Evolutionary conservation across 2,797 vertebrate genomes (phyloP), one percentile per base, ranked within the genome.

Genomic region (Onychomys leucogaster): DNA sequence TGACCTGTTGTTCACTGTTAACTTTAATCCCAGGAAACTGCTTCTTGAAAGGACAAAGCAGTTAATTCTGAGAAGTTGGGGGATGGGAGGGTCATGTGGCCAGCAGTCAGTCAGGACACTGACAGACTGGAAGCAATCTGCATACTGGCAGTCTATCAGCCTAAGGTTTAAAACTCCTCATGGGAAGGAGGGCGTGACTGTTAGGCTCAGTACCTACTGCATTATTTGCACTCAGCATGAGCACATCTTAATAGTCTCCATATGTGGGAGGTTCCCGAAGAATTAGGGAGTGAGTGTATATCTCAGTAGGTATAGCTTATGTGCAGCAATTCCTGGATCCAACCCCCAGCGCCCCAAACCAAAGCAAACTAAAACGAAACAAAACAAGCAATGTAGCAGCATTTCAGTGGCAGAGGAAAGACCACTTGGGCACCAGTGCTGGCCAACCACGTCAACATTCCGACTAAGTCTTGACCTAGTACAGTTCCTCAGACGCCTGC

Each of bases 81-180:
- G 49, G 49, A 49, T 49, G 49, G 49, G 49, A 49, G 46, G 46
- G 49, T 95, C 97, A 96, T 73, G 76, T 90, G 86, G 91, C 52
- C 94, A 95, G 94, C 91, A 93, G 81, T 92, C 96, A 98, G 96
- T 97, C 95, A 95, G 90, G 98, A 98, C 96, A 94, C 81, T 97
- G 0, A 94, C n/a, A 82, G 63, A 89, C 59, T 94, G 52, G 59
- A 94, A n/a, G 13, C 37, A 2, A 52, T 91, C 46, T n/a, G 32
- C 49, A 37, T 6, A 19, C 65, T 87, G 71, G 76, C n/a, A 34
- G 69, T 17, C 25, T 49, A 49, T 86, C 78, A 46, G 76, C 2
- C 92, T 55, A 73, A 29, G n/a, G n/a, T 23, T 90, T 89, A 71
- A 61, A 73, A 73, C 5, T 27, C 55, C 55, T 46, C 37, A 25